These are phyloP conservation scores for Euzophera pinguis DNA, from an alignment of 2,888 invertebrate genomes.

Conservation along the genomic window DNA sequence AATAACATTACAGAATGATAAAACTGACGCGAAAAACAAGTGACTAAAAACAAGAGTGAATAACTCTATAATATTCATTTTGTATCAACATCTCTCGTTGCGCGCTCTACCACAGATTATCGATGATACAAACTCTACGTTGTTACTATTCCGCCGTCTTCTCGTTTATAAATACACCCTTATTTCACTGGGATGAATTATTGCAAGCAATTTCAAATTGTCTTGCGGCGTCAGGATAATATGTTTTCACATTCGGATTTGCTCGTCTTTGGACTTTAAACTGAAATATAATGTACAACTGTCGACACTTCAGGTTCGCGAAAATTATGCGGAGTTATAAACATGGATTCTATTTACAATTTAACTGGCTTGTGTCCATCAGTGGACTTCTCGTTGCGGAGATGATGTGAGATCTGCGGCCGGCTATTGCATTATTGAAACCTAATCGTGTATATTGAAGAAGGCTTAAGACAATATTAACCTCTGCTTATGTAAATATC, in stretches of 20 bases:
- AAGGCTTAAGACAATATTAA: no score
- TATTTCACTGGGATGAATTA: constrained; percentile 56
- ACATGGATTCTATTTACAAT: constrained; percentile 3
- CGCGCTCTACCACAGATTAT: not conserved
- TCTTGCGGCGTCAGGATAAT: constrained; percentile 43
- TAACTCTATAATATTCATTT: no score
- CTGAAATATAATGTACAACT: constrained; percentile 39
- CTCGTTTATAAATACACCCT: constrained; percentile 57
- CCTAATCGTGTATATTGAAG: no score
- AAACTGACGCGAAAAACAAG: no score
- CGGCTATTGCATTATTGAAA: no score
- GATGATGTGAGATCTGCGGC: no score
- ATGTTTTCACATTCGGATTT: constrained; percentile 12
- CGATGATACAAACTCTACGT: not conserved
- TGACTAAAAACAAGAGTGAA: no score
- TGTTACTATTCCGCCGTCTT: constrained; percentile 48
- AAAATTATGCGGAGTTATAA: constrained; percentile 33
- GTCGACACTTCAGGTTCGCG: constrained; percentile 34
- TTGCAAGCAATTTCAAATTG: constrained; percentile 62
- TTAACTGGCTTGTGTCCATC: not conserved
- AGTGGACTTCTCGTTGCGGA: no score
- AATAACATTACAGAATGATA: no score
- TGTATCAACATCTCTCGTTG: no score
- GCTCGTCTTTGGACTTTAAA: constrained; percentile 24
- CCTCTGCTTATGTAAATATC: no score